Base-by-base conservation (phyloP, 2,113 vertebrate species). In the Pyrgilauda ruficollis region DNA sequence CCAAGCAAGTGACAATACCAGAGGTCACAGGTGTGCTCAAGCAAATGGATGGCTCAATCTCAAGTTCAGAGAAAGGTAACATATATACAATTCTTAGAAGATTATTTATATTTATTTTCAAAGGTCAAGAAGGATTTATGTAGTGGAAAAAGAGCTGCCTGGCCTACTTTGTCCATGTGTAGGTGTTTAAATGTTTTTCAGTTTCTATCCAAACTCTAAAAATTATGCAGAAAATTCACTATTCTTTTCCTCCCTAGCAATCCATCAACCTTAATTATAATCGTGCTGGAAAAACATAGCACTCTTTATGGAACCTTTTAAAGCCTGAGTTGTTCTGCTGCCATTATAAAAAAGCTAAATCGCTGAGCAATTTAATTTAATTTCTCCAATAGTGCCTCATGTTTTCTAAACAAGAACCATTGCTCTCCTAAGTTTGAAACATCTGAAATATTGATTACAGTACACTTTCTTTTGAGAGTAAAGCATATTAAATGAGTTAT, bases 211-310 rank as follows among this genome's bases (percentile, higher is more conserved):
- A 69, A 62, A 63, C 53, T 83, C 63, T 28, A 73, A 79, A 90
- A 76, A 56, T 70, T 49, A 87, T 84, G 72, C 72, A 88, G 72
- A 66, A 97, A 97, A 93, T 22, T 83, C 8, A 6, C 68, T 84
- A 26, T 58, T 97, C 39, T 84, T 92, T 93, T 35, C n/a, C 82
- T 90, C 55, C 33, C 59, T 84, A 44, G 61, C 37, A 94, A 90
- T 93, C 63, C 90, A 94, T 96, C 78, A 96, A 56, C 69, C n/a
- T 72, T 96, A 95, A 98, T 95, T 96, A 83, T 89, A 96, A 96
- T 83, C 67, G 49, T 89, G 69, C 46, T 87, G 41, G 39, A 37
- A 86, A 94, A 88, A 47, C 50, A 80, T 11, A 85, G 30, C 52
- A 62, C 52, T 91, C 67, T 83, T 87, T 68, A 88, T 74, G 90